Evolutionary conservation across 2,113 vertebrate genomes (phyloP).

Genomic region (Brienomyrus longianalis): DNA sequence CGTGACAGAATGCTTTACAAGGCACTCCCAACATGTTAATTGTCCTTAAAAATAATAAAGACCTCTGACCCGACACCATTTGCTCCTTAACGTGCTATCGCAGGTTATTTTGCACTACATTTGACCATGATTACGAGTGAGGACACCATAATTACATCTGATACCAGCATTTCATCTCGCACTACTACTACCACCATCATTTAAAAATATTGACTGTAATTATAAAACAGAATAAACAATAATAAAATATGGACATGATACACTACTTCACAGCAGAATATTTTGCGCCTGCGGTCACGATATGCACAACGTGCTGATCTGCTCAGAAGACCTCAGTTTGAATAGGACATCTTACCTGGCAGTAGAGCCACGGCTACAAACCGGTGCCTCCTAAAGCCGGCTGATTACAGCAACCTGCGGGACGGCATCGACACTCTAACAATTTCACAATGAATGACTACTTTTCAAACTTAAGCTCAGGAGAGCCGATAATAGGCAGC

Average conservation of each 20-base stretch:
- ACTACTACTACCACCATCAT: neutral
- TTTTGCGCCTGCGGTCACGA: neutral
- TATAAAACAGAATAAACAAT: neutral
- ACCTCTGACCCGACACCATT: neutral
- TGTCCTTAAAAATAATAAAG: neutral
- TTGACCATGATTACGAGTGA: neutral
- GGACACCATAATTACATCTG: neutral
- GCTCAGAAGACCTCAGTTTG: neutral
- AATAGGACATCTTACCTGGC: slow-evolving; percentile 14
- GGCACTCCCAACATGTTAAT: neutral
- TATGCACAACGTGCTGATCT: neutral
- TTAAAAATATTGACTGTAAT: neutral
- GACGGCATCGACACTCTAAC: neutral
- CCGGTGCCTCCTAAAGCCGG: neutral
- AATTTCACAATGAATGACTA: neutral
- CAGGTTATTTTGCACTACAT: neutral
- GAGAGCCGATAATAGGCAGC: neutral
- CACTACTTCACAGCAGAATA: neutral
- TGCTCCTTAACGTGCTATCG: neutral
- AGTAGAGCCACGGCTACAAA: slow-evolving; percentile 12
- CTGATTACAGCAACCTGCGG: neutral
- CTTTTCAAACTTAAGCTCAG: neutral
- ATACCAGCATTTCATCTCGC: neutral
- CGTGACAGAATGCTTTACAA: neutral
- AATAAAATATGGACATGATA: neutral